Percentiles rank a stretch among this genome's conserved stretches.
These are phyloP conservation scores for Nymphicus hollandicus DNA, from an alignment of 2,113 vertebrate species.

Conservation along the genomic window DNA sequence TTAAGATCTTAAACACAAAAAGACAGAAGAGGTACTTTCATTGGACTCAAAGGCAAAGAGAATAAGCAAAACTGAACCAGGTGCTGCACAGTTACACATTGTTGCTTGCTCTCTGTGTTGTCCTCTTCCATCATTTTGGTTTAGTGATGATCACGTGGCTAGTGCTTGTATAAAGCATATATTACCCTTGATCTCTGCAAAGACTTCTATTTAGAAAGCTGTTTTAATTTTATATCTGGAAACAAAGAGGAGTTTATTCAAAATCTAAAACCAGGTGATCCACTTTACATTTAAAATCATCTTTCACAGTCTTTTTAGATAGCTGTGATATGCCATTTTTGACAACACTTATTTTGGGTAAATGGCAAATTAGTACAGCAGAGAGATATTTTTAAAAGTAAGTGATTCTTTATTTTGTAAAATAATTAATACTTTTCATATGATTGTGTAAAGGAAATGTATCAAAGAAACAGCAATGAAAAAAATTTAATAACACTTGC, in stretches of 20 bases:
- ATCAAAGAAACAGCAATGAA: background rate
- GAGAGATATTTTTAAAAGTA: background rate
- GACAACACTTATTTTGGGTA: background rate
- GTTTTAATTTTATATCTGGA: background rate
- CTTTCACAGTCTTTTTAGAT: background rate
- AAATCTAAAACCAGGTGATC: background rate
- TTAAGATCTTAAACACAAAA: background rate
- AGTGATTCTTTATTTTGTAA: background rate
- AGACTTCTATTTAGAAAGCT: background rate
- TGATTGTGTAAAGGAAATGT: background rate
- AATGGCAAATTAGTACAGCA: background rate
- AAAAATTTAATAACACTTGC: background rate
- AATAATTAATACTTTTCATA: background rate
- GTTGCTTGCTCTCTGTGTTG: background rate
- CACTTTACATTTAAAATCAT: background rate
- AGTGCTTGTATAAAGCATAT: background rate
- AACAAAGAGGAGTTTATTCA: background rate
- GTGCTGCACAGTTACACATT: background rate
- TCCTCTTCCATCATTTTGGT: background rate
- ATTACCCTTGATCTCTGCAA: background rate
- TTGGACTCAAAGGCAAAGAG: background rate
- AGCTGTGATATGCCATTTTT: background rate
- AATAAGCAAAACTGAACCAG: background rate
- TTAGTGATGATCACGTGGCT: background rate
- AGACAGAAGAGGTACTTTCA: background rate